phyloP scores from a whole-genome alignment of 92 coral and sea anemone species.

The Heliopora coerulea region DNA sequence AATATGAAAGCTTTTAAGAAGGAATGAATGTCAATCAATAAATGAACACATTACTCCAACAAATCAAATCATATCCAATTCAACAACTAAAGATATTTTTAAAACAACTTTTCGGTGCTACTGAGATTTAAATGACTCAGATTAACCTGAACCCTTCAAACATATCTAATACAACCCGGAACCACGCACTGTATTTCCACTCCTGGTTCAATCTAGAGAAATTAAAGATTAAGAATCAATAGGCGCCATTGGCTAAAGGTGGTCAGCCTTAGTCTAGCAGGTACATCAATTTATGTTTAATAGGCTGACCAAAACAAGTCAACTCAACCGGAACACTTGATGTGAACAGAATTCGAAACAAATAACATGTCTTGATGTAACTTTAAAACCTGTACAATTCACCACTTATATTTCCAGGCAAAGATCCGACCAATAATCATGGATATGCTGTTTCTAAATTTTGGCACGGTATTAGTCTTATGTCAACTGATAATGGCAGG shows the following conservation, averaged over 20 bases:
- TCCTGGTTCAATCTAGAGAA: not conserved
- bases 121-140: too few relatives aligned
- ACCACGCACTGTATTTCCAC: too few relatives aligned
- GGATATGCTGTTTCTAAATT: not conserved
- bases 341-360: not conserved
- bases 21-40: too few relatives aligned
- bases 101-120: too few relatives aligned
- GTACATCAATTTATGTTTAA: conserved; percentile 23
- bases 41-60: too few relatives aligned
- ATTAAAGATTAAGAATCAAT: too few relatives aligned
- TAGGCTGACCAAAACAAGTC: conserved; percentile 5
- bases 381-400: not conserved
- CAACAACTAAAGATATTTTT: too few relatives aligned
- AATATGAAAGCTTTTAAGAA: too few relatives aligned
- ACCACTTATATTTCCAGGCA: not conserved
- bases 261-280: conserved; percentile 3
- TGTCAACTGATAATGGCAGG: conserved; percentile 11
- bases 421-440: not conserved
- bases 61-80: too few relatives aligned
- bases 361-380: not conserved
- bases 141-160: too few relatives aligned
- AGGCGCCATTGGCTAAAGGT: not conserved
- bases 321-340: conserved; percentile 17
- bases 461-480: not conserved
- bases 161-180: too few relatives aligned